Evolutionary conservation across 2,113 vertebrate genomes (phyloP), one percentile per base, ranked within the genome.

Genomic region (Rhabdornis inornatus): DNA sequence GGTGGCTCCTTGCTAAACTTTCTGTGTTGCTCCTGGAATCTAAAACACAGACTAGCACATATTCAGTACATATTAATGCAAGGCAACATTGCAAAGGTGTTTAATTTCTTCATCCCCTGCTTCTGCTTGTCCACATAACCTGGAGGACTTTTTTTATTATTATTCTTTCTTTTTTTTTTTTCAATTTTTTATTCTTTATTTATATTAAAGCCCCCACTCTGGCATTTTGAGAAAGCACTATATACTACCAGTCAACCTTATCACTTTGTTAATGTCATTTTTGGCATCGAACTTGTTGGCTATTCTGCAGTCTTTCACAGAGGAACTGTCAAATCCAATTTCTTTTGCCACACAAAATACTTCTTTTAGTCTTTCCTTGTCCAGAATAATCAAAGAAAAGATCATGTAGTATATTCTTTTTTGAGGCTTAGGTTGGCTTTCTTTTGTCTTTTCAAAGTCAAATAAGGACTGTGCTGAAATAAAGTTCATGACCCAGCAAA

Each of bases 141-240:
- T 37, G 11, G 3, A 11, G 8, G 4, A 28, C 10, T 7, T n/a
- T 60, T 14, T 9, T 1, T 13, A 15, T 15, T 19, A 39, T 39
- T 39, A 10, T 39, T 10, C 39, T 40, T 39, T 39, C 11, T 44
- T 18, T 20, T 10, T 28, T 5, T 13, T n/a, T 28, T 45, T 15
- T n/a, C 6, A 3, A 13, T 10, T 24, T 33, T 33, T 7, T 23
- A 18, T 33, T 55, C 20, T 25, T 25, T 35, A 6, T 44, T 68
- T n/a, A 27, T 19, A 57, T 44, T 52, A 20, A 66, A 66, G 6
- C 3, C 15, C 6, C 5, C 27, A 25, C 20, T 11, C 2, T 35
- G 22, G 10, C 9, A 40, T 69, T 83, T 44, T 61, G 18, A 11
- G 60, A 75, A 50, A 71, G 33, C 42, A 37, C 27, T 25, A 4